Conservation (phyloP, 2,888 invertebrate species). For the Spisula solida region DNA sequence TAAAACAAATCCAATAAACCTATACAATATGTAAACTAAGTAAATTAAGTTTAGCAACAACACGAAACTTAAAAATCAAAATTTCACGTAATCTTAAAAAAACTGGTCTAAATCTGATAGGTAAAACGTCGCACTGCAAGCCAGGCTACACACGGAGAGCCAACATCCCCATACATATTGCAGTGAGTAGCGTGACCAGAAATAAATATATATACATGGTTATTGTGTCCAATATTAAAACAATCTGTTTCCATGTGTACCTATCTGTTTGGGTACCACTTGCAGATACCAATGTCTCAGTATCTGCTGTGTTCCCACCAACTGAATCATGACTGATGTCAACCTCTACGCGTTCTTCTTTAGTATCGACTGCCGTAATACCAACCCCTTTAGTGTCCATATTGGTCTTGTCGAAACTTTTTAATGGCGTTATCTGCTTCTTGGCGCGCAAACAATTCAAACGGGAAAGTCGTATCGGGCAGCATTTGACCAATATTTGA, state of each 20-base stretch:
- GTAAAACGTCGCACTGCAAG: no score
- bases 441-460: neutral
- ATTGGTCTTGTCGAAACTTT: neutral
- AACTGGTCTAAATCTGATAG: no score
- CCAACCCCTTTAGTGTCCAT: neutral
- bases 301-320: neutral
- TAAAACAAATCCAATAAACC: no score
- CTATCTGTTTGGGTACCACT: neutral
- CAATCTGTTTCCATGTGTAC: conserved; percentile 65
- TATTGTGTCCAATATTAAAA: conserved; percentile 59
- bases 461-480: neutral
- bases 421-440: neutral
- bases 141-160: no score
- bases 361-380: no score
- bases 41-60: no score
- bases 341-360: neutral
- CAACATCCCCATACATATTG: conserved; percentile 34
- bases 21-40: no score
- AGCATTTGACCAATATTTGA: conserved; percentile 13
- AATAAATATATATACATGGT: conserved; percentile 66
- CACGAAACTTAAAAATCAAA: no score
- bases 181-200: conserved; percentile 46
- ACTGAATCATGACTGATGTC: neutral
- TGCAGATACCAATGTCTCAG: neutral
- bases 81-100: no score